phyloP scores from a whole-genome alignment of 2,888 invertebrate species.

The Herminia tarsipennalis region DNA sequence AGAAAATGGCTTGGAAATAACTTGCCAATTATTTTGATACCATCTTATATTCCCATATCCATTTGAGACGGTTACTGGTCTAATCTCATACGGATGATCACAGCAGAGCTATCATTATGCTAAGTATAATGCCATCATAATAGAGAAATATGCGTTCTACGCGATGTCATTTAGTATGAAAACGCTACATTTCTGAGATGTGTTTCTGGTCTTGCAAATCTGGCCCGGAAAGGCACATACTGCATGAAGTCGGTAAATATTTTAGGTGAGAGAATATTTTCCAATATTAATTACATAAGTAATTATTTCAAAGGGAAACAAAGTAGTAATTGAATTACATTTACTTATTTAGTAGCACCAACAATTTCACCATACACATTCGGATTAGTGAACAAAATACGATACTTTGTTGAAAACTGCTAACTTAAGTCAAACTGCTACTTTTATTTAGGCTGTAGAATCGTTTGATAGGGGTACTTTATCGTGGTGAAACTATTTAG shows the following conservation, averaged over 20 bases:
- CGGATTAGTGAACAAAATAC: too few species aligned
- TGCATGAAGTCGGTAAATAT: neutral
- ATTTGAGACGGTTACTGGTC: slow-evolving; percentile 8
- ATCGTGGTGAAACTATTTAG: too few species aligned
- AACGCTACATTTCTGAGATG: slow-evolving; percentile 7
- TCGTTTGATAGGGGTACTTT: too few species aligned
- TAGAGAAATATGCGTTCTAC: slow-evolving; percentile 15
- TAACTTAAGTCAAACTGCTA: too few species aligned
- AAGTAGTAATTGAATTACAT: too few species aligned
- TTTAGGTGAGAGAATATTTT: too few species aligned
- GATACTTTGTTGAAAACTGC: too few species aligned
- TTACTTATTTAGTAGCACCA: too few species aligned
- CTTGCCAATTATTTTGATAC: slow-evolving; percentile 10
- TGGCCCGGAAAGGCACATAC: neutral
- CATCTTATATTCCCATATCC: slow-evolving; percentile 10
- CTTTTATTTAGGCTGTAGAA: too few species aligned
- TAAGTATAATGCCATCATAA: slow-evolving; percentile 13
- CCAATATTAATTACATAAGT: too few species aligned
- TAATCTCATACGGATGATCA: slow-evolving; percentile 14
- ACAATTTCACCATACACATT: too few species aligned
- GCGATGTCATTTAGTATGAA: slow-evolving; percentile 6
- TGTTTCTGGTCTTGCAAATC: neutral
- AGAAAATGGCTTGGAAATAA: neutral
- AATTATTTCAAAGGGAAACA: too few species aligned
- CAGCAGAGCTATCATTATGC: slow-evolving; percentile 9